Conservation (phyloP, 2,113 vertebrate species). For the Triplophysa siluroides region DNA sequence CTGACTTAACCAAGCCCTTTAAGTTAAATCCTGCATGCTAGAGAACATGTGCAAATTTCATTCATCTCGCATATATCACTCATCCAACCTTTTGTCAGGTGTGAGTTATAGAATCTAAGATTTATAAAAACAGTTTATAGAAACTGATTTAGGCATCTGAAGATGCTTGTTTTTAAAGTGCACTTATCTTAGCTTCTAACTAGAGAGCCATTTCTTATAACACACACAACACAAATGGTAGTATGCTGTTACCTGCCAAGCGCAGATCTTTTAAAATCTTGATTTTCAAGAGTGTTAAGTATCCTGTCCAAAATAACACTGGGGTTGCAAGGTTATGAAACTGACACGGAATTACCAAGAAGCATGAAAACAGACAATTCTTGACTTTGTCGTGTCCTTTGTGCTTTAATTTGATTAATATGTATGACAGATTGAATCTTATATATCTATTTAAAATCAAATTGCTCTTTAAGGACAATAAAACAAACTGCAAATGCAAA, state of each 20-base stretch:
- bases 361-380: conserved; percentile 11
- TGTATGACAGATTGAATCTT: not conserved
- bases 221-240: not conserved
- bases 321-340: conserved; percentile 20
- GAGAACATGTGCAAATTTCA: not conserved
- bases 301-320: conserved; percentile 51
- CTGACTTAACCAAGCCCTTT: no score
- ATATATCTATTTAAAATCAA: not conserved
- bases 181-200: not conserved
- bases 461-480: not conserved
- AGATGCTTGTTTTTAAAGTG: not conserved
- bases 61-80: not conserved
- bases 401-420: not conserved
- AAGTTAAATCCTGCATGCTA: not conserved
- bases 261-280: not conserved
- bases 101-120: no score
- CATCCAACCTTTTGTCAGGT: not conserved
- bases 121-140: no score
- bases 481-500: not conserved
- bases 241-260: no score
- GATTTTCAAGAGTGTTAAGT: conserved; percentile 14
- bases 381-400: not conserved
- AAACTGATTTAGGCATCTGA: no score
- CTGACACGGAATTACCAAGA: not conserved
- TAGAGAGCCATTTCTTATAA: not conserved